These are phyloP conservation scores for Linepithema humile DNA, from an alignment of 1,140 invertebrate genomes.

Conservation along the genomic window DNA sequence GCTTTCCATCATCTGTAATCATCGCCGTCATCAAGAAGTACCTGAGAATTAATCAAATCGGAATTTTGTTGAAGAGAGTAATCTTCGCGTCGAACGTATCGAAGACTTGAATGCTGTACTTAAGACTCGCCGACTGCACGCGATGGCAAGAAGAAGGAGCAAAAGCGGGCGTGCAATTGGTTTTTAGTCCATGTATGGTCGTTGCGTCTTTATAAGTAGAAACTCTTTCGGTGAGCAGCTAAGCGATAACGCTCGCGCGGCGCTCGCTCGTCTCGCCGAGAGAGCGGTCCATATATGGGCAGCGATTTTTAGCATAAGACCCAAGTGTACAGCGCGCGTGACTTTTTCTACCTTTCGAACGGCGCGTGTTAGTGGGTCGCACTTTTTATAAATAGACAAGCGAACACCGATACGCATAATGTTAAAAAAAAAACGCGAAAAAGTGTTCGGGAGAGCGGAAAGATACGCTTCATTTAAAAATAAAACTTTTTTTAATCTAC, in stretches of 20 bases:
- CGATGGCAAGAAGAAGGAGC: not conserved
- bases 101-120: not conserved
- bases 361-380: slow-evolving; percentile 13
- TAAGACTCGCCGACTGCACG: not conserved
- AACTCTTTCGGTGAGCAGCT: not conserved
- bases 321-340: slow-evolving; percentile 54
- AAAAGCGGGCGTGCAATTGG: not conserved
- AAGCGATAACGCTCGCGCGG: slow-evolving; percentile 16
- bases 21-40: not conserved
- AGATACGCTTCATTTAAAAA: not conserved
- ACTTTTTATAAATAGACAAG: slow-evolving; percentile 6
- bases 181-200: slow-evolving; percentile 50
- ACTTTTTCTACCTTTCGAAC: slow-evolving; percentile 30
- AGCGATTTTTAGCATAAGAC: slow-evolving; percentile 76
- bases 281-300: slow-evolving; percentile 76
- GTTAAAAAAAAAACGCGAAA: not conserved
- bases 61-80: not conserved
- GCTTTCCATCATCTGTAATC: not conserved
- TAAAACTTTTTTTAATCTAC: not conserved
- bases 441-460: not conserved
- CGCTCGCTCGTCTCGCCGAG: slow-evolving; percentile 8
- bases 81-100: not conserved
- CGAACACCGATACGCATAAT: not conserved
- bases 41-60: not conserved
- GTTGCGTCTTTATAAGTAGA: slow-evolving; percentile 43